These are phyloP conservation scores for Characodon lateralis DNA, from an alignment of 2,797 vertebrate species.

Conservation along the genomic window DNA sequence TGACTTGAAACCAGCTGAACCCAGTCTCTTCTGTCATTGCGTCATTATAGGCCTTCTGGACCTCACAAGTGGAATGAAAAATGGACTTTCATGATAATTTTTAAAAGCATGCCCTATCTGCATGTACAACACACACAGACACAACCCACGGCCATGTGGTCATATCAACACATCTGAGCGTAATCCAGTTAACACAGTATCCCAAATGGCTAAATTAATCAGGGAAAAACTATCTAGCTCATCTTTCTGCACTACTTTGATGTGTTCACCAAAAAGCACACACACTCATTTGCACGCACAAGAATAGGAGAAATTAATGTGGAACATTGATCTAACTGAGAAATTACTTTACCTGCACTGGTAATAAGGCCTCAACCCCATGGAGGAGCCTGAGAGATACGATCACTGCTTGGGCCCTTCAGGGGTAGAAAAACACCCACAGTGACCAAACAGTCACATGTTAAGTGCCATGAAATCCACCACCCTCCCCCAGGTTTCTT, in stretches of 20 bases:
- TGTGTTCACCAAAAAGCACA: constrained; percentile 79
- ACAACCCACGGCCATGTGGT: constrained; percentile 75
- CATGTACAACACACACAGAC: constrained; percentile 37
- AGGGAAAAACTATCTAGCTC: constrained; percentile 77
- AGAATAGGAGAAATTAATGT: constrained; percentile 65
- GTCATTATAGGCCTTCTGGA: constrained; percentile 43
- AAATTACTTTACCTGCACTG: constrained; percentile 94
- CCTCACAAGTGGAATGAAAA: constrained; percentile 73
- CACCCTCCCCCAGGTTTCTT: no score
- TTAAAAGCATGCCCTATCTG: constrained; percentile 47
- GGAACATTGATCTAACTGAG: constrained; percentile 91
- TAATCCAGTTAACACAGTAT: constrained; percentile 83
- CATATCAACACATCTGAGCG: constrained; percentile 80
- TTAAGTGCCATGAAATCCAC: constrained; percentile 4
- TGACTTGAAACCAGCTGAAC: constrained; percentile 16
- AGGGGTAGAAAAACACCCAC: constrained; percentile 51
- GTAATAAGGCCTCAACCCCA: constrained; percentile 93
- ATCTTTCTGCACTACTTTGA: constrained; percentile 86
- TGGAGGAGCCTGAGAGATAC: constrained; percentile 92
- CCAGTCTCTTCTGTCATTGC: constrained; percentile 25
- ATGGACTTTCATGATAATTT: constrained; percentile 47
- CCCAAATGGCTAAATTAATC: constrained; percentile 85
- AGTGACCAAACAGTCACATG: constrained; percentile 41
- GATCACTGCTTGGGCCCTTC: constrained; percentile 85
- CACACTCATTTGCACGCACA: constrained; percentile 42